Percentiles rank a stretch among this genome's conserved stretches.
These are phyloP conservation scores for Marisa cornuarietis DNA, from an alignment of 1,140 invertebrate genomes.

Conservation along the genomic window DNA sequence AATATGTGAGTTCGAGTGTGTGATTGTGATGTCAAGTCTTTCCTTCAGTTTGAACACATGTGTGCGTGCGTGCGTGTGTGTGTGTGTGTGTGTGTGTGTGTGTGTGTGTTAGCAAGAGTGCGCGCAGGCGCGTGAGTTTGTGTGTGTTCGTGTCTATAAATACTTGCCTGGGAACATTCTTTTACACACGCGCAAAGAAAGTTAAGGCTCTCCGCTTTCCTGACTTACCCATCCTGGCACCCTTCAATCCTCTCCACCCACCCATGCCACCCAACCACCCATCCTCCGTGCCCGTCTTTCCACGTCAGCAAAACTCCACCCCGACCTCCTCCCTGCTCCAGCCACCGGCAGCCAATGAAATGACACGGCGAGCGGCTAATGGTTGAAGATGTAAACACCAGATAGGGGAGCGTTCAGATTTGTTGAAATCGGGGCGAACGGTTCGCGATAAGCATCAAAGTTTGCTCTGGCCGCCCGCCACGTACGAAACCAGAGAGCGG, in stretches of 20 bases:
- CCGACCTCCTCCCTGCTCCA: not conserved
- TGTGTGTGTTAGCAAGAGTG: too few relatives aligned
- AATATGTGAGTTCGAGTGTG: too few relatives aligned
- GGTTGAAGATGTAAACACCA: conserved; percentile 12
- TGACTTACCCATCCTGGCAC: too few relatives aligned
- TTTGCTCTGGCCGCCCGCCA: conserved; percentile 8
- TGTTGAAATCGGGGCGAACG: conserved; percentile 10
- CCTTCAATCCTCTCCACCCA: too few relatives aligned
- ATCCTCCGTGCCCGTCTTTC: too few relatives aligned
- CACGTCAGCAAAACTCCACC: not conserved
- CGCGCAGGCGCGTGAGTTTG: too few relatives aligned
- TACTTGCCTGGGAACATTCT: not conserved
- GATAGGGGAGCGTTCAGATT: conserved; percentile 14
- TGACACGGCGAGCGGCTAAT: not conserved
- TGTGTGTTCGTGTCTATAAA: not conserved
- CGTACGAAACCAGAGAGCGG: conserved; percentile 1
- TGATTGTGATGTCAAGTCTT: too few relatives aligned
- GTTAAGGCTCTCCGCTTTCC: too few relatives aligned
- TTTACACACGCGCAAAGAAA: not conserved
- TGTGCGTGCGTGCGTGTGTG: too few relatives aligned
- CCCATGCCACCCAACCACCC: too few relatives aligned
- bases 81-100: too few relatives aligned
- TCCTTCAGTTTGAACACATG: too few relatives aligned
- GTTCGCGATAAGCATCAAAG: conserved; percentile 5
- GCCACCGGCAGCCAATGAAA: conserved; percentile 7